These are phyloP conservation scores for Pheucticus melanocephalus DNA, from an alignment of 2,113 vertebrate species.

Conservation along the genomic window DNA sequence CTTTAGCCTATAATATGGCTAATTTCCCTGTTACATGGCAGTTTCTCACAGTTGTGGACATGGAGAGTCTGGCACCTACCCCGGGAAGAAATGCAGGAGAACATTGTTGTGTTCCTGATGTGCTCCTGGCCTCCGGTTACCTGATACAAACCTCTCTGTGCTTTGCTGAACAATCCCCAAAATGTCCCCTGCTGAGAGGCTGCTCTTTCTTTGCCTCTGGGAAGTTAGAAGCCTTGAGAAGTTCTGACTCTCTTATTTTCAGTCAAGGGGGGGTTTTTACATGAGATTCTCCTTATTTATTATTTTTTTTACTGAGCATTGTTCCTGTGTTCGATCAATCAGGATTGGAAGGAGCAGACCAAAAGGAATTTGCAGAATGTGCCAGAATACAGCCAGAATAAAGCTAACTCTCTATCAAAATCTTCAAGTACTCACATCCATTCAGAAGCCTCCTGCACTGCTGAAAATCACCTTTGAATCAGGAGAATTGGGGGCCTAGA, in stretches of 20 bases:
- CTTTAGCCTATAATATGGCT: background rate
- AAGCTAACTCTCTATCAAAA: background rate
- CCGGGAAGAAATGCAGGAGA: background rate
- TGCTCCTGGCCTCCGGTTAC: background rate
- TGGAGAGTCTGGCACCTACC: background rate
- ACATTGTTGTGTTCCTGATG: background rate
- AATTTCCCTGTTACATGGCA: background rate
- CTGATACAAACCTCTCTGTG: background rate
- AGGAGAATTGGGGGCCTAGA: background rate
- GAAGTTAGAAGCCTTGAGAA: background rate
- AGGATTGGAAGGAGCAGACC: background rate
- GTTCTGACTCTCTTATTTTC: background rate
- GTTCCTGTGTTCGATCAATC: background rate
- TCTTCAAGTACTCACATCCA: background rate
- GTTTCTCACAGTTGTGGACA: constrained; percentile 1
- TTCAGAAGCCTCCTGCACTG: background rate
- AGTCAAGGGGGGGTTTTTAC: background rate
- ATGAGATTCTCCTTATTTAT: background rate
- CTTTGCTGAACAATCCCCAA: background rate
- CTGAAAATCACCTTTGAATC: background rate
- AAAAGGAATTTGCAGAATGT: background rate
- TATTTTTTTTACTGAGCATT: background rate
- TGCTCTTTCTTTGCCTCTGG: background rate
- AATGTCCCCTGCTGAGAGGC: background rate
- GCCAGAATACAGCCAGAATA: background rate